These are phyloP conservation scores for Virgularia gustaviana DNA, from an alignment of 92 coral and sea anemone genomes.

Conservation along the genomic window DNA sequence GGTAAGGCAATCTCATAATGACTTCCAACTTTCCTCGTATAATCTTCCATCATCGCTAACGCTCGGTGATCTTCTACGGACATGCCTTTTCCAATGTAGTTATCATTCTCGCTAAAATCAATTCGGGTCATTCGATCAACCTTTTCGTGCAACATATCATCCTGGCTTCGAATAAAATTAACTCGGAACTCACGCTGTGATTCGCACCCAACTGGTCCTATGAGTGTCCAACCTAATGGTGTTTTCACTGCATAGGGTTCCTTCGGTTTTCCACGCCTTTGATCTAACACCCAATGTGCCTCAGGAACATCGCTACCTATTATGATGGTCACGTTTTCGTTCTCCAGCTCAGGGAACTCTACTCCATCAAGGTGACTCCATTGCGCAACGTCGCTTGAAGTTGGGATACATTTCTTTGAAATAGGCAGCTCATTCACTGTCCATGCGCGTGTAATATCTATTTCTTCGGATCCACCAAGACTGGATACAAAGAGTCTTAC, in stretches of 20 bases:
- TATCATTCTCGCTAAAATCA: constrained; percentile 14
- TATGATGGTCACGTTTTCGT: constrained; percentile 13
- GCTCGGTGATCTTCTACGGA: constrained; percentile 43
- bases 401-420: constrained; percentile 2
- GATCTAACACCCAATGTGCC: constrained; percentile 56
- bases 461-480: not conserved
- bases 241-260: constrained; percentile 55
- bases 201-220: constrained; percentile 46
- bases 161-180: constrained; percentile 15
- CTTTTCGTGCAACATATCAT: not conserved
- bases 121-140: constrained; percentile 21
- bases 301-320: constrained; percentile 59
- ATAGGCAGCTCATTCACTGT: not conserved
- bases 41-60: constrained; percentile 29
- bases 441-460: constrained; percentile 4
- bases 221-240: constrained; percentile 50
- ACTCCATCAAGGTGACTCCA: constrained; percentile 21
- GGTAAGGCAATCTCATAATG: constrained; percentile 39
- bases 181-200: not conserved
- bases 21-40: constrained; percentile 21
- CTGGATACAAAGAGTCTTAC: not conserved
- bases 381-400: not conserved
- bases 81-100: constrained; percentile 6
- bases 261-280: constrained; percentile 44
- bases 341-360: not conserved